Conservation (phyloP, 2,888 invertebrate species). For the Galerucella pusilla region DNA sequence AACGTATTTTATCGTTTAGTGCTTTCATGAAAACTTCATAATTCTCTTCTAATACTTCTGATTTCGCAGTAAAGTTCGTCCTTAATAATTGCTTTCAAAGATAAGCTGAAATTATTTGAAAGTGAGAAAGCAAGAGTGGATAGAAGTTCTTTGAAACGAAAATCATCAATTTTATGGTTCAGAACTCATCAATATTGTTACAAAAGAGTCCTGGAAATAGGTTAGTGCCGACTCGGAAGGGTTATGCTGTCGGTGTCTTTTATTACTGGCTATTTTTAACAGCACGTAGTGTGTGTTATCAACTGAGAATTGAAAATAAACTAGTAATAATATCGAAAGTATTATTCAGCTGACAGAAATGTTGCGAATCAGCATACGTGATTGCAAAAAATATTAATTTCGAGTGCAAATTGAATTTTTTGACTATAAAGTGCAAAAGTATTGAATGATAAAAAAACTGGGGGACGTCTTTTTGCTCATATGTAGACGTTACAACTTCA, state of each 20-base stretch:
- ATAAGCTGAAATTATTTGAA: conserved; percentile 22
- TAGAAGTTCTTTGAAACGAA: conserved; percentile 19
- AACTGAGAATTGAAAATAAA: background rate
- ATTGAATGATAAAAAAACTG: too few species aligned
- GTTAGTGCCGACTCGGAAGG: background rate
- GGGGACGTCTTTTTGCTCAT: too few species aligned
- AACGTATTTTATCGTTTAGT: conserved; percentile 16
- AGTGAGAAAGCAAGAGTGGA: conserved; percentile 21
- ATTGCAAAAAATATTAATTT: too few species aligned
- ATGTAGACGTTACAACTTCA: too few species aligned
- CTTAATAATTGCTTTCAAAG: conserved; percentile 7
- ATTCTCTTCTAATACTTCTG: conserved; percentile 12
- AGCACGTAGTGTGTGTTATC: background rate
- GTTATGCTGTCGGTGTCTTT: background rate
- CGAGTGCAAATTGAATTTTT: too few species aligned
- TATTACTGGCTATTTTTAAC: background rate
- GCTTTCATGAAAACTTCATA: background rate
- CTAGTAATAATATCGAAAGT: background rate
- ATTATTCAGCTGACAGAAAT: background rate
- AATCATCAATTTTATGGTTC: conserved; percentile 22
- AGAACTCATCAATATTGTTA: conserved; percentile 9
- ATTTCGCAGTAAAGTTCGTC: conserved; percentile 12
- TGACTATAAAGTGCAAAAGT: too few species aligned
- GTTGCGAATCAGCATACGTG: too few species aligned
- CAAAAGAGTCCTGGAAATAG: conserved; percentile 7